phyloP scores from a whole-genome alignment of 2,888 invertebrate genomes.

The Exephanes ischioxanthus region DNA sequence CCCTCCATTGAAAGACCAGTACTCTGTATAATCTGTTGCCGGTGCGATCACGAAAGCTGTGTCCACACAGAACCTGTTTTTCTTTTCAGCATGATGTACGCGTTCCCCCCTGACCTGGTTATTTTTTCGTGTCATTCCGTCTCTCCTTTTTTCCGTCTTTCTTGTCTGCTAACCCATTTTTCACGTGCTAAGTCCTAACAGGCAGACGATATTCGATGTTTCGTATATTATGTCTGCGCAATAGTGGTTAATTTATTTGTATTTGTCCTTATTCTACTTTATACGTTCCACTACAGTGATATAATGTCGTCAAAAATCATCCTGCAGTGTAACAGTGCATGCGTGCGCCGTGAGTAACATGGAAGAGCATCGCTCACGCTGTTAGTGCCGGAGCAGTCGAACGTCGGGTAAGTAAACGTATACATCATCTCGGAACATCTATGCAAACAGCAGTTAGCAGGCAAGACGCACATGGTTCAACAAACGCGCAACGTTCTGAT shows the following conservation, averaged over 20 bases:
- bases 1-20: constrained; percentile 31
- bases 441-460: constrained; percentile 45
- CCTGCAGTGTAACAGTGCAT: too few relatives aligned
- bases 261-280: not conserved
- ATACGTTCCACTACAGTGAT: not conserved
- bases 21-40: constrained; percentile 15
- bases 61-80: constrained; percentile 38
- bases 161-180: constrained; percentile 2
- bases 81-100: constrained; percentile 30
- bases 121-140: constrained; percentile 39
- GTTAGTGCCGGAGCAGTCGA: constrained; percentile 20
- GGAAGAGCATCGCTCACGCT: constrained; percentile 19
- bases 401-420: constrained; percentile 44
- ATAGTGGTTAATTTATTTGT: not conserved
- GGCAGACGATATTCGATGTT: constrained; percentile 13
- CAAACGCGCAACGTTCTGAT: constrained; percentile 5
- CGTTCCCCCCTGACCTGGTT: constrained; percentile 42
- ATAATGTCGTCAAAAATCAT: constrained; percentile 8
- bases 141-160: not conserved
- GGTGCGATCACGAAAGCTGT: constrained; percentile 40
- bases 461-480: constrained; percentile 26
- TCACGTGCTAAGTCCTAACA: not conserved
- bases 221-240: constrained; percentile 18
- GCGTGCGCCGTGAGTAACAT: constrained; percentile 4
- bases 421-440: constrained; percentile 52